Base-by-base conservation (phyloP, 2,888 invertebrate genomes). In the Ormyrus nitidulus region DNA sequence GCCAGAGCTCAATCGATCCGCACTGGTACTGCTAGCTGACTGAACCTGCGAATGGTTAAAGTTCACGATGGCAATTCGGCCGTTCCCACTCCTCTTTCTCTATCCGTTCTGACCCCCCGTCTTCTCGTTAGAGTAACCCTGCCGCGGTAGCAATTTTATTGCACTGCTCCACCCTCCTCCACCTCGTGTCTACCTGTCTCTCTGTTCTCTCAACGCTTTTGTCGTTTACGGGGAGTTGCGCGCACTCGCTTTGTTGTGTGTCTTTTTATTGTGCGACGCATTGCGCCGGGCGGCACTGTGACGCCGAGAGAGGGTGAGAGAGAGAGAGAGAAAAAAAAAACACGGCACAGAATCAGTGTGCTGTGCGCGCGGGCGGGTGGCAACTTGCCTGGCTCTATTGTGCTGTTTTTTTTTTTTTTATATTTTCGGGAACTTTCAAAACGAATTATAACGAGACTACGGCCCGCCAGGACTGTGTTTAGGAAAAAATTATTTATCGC, bases 1-100 rank as follows among this genome's bases (percentile, higher is more conserved):
- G n/a, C 46, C 70, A 65, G 71, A 76, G 72, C 76, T 76, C 80
- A 76, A 80, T 76, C 80, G 72, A 76, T 80, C 76, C 76, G 61
- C 68, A 48, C 54, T 62, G 11, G 49, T 8, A 58, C 53, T 34
- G 58, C 75, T 79, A 48, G 54, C 62, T 69, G 73, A 71, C 79
- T 80, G 76, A 80, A 80, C 68, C 76, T 72, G 56, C 76, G 76
- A 80, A 72, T 80, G 80, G 71, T 76, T 76, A 72, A 76, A 80
- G 72, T 80, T 80, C 76, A 72, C 72, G 68, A 72, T 68, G 71
- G 68, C 71, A 76, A 76, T 80, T 80, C 61, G 71, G 61, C 49
- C 61, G 7, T 48, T 53, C 44, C 62, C 64, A 13, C 44, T 8
- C 72, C 19, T 53, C 53, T 13, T n/a, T 9, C 62, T 53, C 34